Percentiles rank a stretch among this genome's conserved stretches.
phyloP scores from a whole-genome alignment of 2,888 invertebrate species.

The Coleophora flavipennella region DNA sequence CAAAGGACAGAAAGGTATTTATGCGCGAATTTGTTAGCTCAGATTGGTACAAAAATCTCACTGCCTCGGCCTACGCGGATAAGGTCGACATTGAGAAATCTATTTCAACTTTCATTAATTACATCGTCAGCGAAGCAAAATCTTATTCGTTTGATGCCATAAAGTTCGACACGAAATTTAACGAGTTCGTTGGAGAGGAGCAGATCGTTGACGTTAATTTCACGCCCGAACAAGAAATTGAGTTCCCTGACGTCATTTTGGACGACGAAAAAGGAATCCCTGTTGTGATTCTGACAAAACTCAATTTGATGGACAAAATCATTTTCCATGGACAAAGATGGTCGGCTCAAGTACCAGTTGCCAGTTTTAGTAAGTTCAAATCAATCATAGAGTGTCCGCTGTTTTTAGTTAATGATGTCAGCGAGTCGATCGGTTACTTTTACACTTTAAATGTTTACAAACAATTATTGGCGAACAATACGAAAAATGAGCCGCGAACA shows the following conservation, averaged over 20 bases:
- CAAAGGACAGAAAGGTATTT: slow-evolving; percentile 21
- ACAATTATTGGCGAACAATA: no score
- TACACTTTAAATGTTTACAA: no score
- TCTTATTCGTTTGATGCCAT: slow-evolving; percentile 31
- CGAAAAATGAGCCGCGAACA: no score
- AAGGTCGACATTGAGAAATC: background rate
- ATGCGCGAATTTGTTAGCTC: slow-evolving; percentile 19
- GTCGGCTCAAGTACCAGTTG: slow-evolving; percentile 10
- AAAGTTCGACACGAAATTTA: slow-evolving; percentile 24
- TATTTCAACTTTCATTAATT: background rate
- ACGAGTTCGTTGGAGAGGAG: slow-evolving; percentile 19
- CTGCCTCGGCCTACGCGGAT: background rate
- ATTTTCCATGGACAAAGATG: slow-evolving; percentile 20
- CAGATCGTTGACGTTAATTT: slow-evolving; percentile 24
- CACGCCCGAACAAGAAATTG: slow-evolving; percentile 27
- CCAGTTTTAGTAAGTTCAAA: slow-evolving; percentile 30
- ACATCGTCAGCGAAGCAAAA: slow-evolving; percentile 24
- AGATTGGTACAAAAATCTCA: slow-evolving; percentile 20
- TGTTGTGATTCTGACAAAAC: slow-evolving; percentile 26
- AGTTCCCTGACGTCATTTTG: slow-evolving; percentile 34
- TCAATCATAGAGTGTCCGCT: slow-evolving; percentile 29
- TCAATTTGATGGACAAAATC: slow-evolving; percentile 27
- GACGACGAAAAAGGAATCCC: slow-evolving; percentile 34
- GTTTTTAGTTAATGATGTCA: no score
- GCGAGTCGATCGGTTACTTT: no score